phyloP scores from a whole-genome alignment of 2,888 invertebrate genomes.

The Norana najaformis region DNA sequence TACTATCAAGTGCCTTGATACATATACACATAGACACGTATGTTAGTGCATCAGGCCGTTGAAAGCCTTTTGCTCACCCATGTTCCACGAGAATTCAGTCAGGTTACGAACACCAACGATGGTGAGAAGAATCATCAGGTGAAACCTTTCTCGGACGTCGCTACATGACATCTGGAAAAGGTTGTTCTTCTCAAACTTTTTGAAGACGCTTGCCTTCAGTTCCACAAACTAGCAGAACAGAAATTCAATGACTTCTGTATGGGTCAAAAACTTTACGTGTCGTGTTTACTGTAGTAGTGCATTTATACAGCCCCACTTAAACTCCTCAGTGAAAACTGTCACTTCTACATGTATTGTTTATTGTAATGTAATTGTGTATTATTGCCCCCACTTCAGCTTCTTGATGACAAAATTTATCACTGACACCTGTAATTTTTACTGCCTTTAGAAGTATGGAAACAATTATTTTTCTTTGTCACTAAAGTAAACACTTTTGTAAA shows the following conservation, averaged over 20 bases:
- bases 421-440: no score
- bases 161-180: conserved; percentile 92
- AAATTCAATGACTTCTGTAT: background rate
- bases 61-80: conserved; percentile 62
- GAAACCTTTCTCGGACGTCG: conserved; percentile 94
- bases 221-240: conserved; percentile 83
- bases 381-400: no score
- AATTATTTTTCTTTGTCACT: background rate
- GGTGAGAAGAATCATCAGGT: conserved; percentile 83
- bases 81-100: conserved; percentile 95
- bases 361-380: background rate
- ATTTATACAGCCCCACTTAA: background rate
- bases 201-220: conserved; percentile 96
- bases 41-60: background rate
- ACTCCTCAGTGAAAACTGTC: background rate
- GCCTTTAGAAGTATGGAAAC: background rate
- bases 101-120: conserved; percentile 95
- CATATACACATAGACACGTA: background rate
- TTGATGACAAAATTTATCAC: no score
- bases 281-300: background rate
- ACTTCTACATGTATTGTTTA: background rate
- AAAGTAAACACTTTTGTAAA: background rate
- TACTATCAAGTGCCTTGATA: no score
- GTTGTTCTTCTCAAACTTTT: conserved; percentile 98
- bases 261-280: background rate